Evolutionary conservation across 2,113 vertebrate genomes (phyloP).

Genomic region (Lophura nycthemera): DNA sequence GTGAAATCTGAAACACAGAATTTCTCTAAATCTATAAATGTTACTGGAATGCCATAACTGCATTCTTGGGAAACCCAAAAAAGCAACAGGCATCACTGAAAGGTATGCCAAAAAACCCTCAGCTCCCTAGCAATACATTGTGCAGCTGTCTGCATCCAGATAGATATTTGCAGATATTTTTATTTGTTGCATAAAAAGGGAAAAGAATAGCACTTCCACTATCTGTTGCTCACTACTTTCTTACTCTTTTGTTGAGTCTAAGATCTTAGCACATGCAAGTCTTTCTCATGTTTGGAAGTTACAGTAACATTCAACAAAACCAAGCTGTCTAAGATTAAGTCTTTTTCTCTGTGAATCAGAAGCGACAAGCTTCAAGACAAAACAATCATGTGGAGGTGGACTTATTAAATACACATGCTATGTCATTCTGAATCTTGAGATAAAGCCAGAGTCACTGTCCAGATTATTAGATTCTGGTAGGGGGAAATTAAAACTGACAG

Average conservation of each 20-base stretch:
- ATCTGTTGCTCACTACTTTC: not conserved
- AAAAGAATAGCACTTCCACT: slow-evolving; percentile 39
- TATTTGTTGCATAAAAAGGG: slow-evolving; percentile 31
- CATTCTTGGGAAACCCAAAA: slow-evolving; percentile 18
- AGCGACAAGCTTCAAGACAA: not conserved
- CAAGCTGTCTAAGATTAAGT: not conserved
- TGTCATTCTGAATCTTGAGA: not conserved
- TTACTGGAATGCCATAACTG: not conserved
- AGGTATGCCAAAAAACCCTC: not conserved
- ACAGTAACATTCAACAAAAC: not conserved
- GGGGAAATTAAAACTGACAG: not conserved
- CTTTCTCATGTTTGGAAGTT: not conserved
- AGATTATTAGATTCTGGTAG: not conserved
- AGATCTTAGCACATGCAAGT: not conserved
- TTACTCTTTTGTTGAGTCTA: not conserved
- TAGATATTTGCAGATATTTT: slow-evolving; percentile 37
- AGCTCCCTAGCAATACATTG: not conserved
- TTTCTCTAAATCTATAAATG: not conserved
- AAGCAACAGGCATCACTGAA: slow-evolving; percentile 6
- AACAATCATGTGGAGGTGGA: not conserved
- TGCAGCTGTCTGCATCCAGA: slow-evolving; percentile 21
- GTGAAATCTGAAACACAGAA: not conserved
- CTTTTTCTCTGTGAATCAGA: not conserved
- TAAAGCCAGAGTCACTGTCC: not conserved
- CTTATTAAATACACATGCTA: not conserved